A percentile compares a stretch with the other conserved stretches of the same genome.
phyloP scores from a whole-genome alignment of 37 sponge, comb jelly and placozoan genomes.

The Diacarnus erythraeanus region DNA sequence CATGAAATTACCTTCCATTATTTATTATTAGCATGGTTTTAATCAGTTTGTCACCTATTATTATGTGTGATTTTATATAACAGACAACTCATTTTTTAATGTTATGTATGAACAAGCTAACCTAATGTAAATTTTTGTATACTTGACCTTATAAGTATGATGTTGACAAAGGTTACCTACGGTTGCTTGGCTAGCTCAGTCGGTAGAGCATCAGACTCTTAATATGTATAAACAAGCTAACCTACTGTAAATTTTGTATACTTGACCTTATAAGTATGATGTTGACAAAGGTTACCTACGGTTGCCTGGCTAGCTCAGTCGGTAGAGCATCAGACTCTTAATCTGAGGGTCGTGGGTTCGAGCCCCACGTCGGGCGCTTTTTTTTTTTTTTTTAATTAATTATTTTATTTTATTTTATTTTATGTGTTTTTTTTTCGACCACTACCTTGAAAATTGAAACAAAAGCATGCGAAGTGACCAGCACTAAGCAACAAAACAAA shows the following conservation, averaged over 20 bases:
- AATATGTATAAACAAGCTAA: neutral
- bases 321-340: conserved; percentile 35
- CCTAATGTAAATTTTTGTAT: neutral
- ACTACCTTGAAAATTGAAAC: too few relatives aligned
- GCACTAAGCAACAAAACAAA: too few relatives aligned
- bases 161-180: neutral
- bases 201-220: conserved; percentile 36
- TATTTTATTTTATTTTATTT: neutral
- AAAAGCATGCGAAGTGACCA: too few relatives aligned
- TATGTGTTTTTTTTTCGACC: too few relatives aligned
- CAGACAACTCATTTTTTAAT: neutral
- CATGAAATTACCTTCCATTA: too few relatives aligned
- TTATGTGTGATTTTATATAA: too few relatives aligned
- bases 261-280: neutral
- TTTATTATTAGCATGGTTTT: too few relatives aligned
- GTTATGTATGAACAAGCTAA: neutral
- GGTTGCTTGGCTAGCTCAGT: conserved; percentile 25
- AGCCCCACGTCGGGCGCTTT: conserved; percentile 15
- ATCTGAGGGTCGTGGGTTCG: conserved; percentile 26
- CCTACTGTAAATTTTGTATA: neutral
- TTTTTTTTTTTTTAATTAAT: neutral
- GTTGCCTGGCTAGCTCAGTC: conserved; percentile 31
- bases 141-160: neutral
- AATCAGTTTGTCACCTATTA: too few relatives aligned
- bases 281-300: neutral